Conservation (phyloP, 2,888 invertebrate genomes). For the Timandra comae region DNA sequence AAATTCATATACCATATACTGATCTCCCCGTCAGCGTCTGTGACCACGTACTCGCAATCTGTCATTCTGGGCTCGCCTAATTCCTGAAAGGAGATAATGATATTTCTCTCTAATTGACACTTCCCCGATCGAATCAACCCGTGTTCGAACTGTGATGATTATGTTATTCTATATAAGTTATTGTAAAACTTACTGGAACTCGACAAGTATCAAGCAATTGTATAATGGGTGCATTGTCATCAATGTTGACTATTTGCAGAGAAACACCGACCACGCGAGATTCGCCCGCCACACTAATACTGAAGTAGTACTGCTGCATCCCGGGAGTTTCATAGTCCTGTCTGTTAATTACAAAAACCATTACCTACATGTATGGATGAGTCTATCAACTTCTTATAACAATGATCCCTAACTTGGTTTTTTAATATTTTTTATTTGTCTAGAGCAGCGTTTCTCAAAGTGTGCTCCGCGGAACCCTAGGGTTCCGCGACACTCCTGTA, state of each 20-base stretch:
- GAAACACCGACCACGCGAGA: slow-evolving; percentile 41
- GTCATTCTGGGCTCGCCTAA: slow-evolving; percentile 46
- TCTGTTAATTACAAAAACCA: slow-evolving; percentile 43
- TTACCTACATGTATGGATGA: slow-evolving; percentile 47
- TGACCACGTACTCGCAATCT: slow-evolving; percentile 53
- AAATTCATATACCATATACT: slow-evolving; percentile 62
- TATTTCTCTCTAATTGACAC: too few species aligned
- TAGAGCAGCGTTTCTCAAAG: too few species aligned
- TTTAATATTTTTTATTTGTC: not conserved
- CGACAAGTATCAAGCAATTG: slow-evolving; percentile 54
- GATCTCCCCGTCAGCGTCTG: slow-evolving; percentile 58
- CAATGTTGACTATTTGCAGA: slow-evolving; percentile 66
- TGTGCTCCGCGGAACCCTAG: too few species aligned
- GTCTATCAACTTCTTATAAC: too few species aligned
- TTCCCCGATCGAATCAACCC: too few species aligned
- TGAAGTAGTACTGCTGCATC: slow-evolving; percentile 62
- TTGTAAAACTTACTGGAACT: slow-evolving; percentile 49
- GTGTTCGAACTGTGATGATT: too few species aligned
- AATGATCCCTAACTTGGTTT: too few species aligned
- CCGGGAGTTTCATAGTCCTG: slow-evolving; percentile 73
- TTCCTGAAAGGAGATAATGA: slow-evolving; percentile 58
- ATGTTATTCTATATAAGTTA: too few species aligned
- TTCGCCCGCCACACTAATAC: slow-evolving; percentile 36
- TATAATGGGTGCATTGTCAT: slow-evolving; percentile 73
- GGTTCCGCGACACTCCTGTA: too few species aligned